phyloP scores from a whole-genome alignment of 1,140 invertebrate species.

The Gryllus bimaculatus region DNA sequence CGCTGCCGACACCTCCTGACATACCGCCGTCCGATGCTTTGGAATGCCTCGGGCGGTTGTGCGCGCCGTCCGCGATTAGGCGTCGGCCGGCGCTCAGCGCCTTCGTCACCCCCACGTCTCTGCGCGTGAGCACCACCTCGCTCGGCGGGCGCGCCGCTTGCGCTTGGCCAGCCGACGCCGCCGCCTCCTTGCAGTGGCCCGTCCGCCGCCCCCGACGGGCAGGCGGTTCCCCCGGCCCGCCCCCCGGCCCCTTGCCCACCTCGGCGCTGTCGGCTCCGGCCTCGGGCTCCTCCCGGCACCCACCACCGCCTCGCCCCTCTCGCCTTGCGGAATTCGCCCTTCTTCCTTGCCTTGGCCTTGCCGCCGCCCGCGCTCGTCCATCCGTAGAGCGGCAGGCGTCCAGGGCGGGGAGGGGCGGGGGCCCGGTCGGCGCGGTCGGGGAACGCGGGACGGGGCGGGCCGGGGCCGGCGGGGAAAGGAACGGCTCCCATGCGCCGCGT shows the following conservation, averaged over 20 bases:
- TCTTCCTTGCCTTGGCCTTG: not conserved
- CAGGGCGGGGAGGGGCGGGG: not conserved
- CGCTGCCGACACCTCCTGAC: conserved; percentile 69
- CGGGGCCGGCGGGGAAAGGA: not conserved
- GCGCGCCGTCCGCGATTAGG: conserved; percentile 65
- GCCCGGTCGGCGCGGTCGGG: not conserved
- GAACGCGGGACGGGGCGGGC: not conserved
- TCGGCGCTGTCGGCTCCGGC: not conserved
- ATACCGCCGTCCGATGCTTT: conserved; percentile 71
- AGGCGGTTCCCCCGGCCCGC: too few relatives aligned
- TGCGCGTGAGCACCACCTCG: conserved; percentile 45
- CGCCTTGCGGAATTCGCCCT: too few relatives aligned
- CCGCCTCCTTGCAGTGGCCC: not conserved
- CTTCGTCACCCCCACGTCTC: conserved; percentile 84
- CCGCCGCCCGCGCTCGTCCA: conserved; percentile 9
- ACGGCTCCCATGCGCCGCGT: too few relatives aligned
- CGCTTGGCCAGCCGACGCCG: too few relatives aligned
- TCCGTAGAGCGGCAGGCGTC: not conserved
- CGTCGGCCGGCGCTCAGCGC: conserved; percentile 78
- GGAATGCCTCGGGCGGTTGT: conserved; percentile 60
- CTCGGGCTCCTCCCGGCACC: not conserved
- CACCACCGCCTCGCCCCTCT: not conserved
- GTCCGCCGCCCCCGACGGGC: too few relatives aligned
- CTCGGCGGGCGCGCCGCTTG: not conserved
- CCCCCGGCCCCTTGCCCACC: not conserved